phyloP scores from a whole-genome alignment of 2,888 invertebrate species.

The Tinea trinotella region DNA sequence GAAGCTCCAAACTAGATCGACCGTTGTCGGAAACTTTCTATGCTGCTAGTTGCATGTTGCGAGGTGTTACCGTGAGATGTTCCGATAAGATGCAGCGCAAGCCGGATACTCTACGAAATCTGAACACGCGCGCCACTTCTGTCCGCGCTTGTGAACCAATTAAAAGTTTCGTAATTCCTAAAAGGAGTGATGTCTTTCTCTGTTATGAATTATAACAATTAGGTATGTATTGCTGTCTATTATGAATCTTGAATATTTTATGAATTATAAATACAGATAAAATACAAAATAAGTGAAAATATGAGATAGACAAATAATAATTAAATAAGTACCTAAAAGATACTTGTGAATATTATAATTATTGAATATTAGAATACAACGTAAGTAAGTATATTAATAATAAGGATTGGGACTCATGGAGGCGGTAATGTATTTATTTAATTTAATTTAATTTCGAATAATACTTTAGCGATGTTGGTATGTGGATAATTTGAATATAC shows the following conservation, averaged over 20 bases:
- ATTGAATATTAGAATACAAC: no score
- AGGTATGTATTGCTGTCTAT: no score
- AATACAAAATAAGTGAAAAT: no score
- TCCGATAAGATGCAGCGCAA: conserved; percentile 11
- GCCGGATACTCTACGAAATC: conserved; percentile 10
- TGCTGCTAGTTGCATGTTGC: conserved; percentile 49
- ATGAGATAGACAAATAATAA: no score
- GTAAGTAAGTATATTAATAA: no score
- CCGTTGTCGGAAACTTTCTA: conserved; percentile 59
- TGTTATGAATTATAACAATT: not conserved
- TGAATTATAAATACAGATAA: no score
- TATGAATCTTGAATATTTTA: no score
- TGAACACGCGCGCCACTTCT: conserved; percentile 6
- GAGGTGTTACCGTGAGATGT: conserved; percentile 41
- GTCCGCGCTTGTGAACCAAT: conserved; percentile 14
- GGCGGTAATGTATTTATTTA: not conserved
- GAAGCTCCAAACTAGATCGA: conserved; percentile 66
- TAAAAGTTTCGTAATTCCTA: conserved; percentile 17
- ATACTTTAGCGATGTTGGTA: conserved; percentile 1
- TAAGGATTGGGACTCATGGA: no score
- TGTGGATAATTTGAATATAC: conserved; percentile 14
- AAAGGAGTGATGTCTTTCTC: conserved; percentile 1
- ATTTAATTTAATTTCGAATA: conserved; percentile 3
- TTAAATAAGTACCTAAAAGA: no score
- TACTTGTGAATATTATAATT: no score